These are phyloP conservation scores for Campoplex capitator DNA, from an alignment of 2,888 invertebrate species.

Conservation along the genomic window DNA sequence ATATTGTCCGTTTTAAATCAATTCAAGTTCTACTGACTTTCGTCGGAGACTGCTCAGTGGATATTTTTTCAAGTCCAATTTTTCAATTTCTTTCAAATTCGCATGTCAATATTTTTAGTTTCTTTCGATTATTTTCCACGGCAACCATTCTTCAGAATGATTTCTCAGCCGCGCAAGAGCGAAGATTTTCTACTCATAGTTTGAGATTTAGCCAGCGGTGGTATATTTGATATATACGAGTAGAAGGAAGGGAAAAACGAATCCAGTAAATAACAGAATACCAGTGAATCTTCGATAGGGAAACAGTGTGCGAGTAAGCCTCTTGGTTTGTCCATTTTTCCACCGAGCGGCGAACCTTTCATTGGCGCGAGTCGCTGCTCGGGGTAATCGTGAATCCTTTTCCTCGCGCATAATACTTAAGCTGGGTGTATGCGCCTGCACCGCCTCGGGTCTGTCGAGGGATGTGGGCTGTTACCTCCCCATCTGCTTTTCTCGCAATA, in stretches of 20 bases:
- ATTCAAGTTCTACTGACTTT: neutral
- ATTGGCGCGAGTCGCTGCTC: slow-evolving; percentile 37
- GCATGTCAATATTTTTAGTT: neutral
- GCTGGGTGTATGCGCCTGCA: slow-evolving; percentile 26
- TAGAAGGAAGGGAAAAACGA: slow-evolving; percentile 20
- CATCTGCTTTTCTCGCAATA: slow-evolving; percentile 39
- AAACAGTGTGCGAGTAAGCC: slow-evolving; percentile 4
- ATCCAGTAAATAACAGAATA: slow-evolving; percentile 61
- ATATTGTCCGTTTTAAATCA: slow-evolving; percentile 1
- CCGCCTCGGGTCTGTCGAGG: slow-evolving; percentile 60
- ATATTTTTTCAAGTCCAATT: neutral
- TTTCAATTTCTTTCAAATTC: neutral
- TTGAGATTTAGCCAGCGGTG: slow-evolving; percentile 36
- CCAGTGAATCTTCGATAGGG: slow-evolving; percentile 54
- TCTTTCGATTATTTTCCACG: neutral
- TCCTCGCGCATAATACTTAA: slow-evolving; percentile 38
- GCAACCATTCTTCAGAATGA: neutral
- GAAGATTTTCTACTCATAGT: slow-evolving; percentile 31
- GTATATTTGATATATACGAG: slow-evolving; percentile 26
- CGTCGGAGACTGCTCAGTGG: neutral
- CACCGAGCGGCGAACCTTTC: slow-evolving; percentile 11
- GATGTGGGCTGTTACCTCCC: slow-evolving; percentile 52
- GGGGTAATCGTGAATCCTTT: slow-evolving; percentile 57
- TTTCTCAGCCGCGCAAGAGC: slow-evolving; percentile 6
- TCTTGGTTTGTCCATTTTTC: slow-evolving; percentile 43